Percentiles rank a stretch among this genome's conserved stretches.
Conservation (phyloP, 2,113 vertebrate genomes). For the Vidua macroura region DNA sequence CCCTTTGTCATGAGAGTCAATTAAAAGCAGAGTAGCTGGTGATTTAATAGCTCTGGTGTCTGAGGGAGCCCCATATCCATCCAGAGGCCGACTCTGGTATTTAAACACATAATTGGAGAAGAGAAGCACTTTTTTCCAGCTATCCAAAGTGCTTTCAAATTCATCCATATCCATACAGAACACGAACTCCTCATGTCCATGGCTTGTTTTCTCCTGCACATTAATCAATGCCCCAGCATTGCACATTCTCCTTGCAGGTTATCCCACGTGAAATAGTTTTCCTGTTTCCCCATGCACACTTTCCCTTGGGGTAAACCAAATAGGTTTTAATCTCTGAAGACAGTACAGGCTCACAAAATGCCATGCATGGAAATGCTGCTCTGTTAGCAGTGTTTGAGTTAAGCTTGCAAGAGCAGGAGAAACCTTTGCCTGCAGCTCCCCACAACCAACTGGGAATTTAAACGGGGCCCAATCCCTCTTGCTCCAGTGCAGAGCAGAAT, state of each 20-base stretch:
- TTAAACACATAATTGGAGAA: background rate
- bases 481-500: background rate
- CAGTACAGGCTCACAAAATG: background rate
- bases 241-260: background rate
- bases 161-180: background rate
- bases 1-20: slow-evolving; percentile 49
- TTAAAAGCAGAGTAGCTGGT: slow-evolving; percentile 38
- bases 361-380: background rate
- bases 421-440: background rate
- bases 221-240: background rate
- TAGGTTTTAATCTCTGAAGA: background rate
- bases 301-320: background rate
- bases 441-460: background rate
- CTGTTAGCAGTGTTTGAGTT: background rate
- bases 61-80: background rate
- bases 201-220: background rate
- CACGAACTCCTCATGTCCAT: background rate
- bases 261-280: background rate
- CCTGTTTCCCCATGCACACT: background rate
- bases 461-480: background rate
- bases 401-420: background rate
- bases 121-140: background rate
- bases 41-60: slow-evolving; percentile 38
- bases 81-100: background rate
- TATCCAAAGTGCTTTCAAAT: background rate